Evolutionary conservation across 2,113 vertebrate species (phyloP), one percentile per base, ranked within the genome.

Genomic region (Epinephelus fuscoguttatus): DNA sequence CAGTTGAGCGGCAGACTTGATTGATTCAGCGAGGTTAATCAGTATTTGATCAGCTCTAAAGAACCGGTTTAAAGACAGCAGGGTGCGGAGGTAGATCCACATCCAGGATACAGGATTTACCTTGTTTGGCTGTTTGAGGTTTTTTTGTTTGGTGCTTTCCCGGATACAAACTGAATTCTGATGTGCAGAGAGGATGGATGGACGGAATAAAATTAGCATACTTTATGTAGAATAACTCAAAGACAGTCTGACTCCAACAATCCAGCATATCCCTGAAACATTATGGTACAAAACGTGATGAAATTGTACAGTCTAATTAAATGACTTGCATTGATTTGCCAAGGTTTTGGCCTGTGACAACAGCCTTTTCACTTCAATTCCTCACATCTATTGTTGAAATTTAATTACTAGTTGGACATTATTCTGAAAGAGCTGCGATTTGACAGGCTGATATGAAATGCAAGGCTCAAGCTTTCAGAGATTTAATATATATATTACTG

Each of bases 331-430:
- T 25, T 67, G 42, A 70, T 75, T 50, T 19, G 37, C n/a, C 40
- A 30, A 60, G 23, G 14, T 50, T 50, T 55, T 53, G 47, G 25
- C 53, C 73, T 17, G 19, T 21, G 47, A 37, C 3, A 47, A 45
- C 42, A 45, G 42, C 9, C 42, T 55, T 47, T 70, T 70, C 57
- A 47, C 30, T 67, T 45, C 42, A 9, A 45, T 45, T 45, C 42
- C 0, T 45, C 10, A 74, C 33, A 25, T 70, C n/a, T 52, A 75
- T 67, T 78, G 27, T 47, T 80, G 42, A 53, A 71, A 56, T 67
- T 6, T 30, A 56, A 78, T 80, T 45, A 72, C 3, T 30, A 21
- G 47, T 63, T 61, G 1, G 71, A 77, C 45, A 62, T 49, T 7
- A 30, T 73, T 69, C 59, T 49, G 13, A 77, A 61, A 74, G 27